Evolutionary conservation across 2,797 vertebrate species (phyloP).

Genomic region (Squalus acanthias): DNA sequence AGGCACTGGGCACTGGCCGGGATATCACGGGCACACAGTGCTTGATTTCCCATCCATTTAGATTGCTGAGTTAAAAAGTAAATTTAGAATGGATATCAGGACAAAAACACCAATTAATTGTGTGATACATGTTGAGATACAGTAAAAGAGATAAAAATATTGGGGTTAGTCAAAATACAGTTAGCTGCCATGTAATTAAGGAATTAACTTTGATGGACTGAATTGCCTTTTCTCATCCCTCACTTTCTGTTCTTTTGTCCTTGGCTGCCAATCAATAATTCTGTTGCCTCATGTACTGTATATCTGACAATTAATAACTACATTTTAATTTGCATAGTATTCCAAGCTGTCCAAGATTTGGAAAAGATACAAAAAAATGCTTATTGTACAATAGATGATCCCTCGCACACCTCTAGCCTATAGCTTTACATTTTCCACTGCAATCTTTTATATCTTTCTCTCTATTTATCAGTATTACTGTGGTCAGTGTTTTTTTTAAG

Average conservation of each 20-base stretch:
- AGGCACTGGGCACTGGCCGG: background rate
- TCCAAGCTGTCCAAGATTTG: background rate
- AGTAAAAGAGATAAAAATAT: background rate
- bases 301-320: background rate
- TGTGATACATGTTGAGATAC: background rate
- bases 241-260: background rate
- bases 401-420: background rate
- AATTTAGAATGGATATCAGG: background rate
- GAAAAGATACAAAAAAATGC: background rate
- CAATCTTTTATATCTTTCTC: background rate
- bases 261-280: conserved; percentile 8
- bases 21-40: background rate
- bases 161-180: background rate
- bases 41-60: background rate
- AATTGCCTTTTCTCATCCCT: conserved; percentile 4
- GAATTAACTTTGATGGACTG: conserved; percentile 3
- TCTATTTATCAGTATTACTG: background rate
- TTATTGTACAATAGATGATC: background rate
- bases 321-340: background rate
- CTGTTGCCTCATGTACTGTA: background rate
- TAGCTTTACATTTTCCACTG: background rate
- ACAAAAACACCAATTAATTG: background rate
- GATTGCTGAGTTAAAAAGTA: background rate
- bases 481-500: background rate
- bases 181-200: conserved; percentile 15